A percentile compares a stretch with the other conserved stretches of the same genome.
Conservation (phyloP, 2,797 vertebrate genomes). For the Craterocephalus amniculus region DNA sequence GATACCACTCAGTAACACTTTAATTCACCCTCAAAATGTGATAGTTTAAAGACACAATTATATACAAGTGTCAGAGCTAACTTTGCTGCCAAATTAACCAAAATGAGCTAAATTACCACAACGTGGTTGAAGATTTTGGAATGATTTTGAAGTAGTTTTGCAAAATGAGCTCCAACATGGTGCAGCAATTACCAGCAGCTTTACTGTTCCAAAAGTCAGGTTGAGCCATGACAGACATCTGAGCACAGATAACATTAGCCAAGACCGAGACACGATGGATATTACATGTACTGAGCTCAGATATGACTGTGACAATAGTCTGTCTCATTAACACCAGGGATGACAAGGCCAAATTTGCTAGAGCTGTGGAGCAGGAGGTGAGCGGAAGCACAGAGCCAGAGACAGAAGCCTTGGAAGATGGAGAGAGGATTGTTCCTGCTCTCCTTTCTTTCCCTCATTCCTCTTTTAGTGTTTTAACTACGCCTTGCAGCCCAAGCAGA, state of each 20-base stretch:
- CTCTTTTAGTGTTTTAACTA: constrained; percentile 51
- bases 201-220: constrained; percentile 40
- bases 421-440: constrained; percentile 30
- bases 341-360: constrained; percentile 27
- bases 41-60: constrained; percentile 28
- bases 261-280: constrained; percentile 63
- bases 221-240: constrained; percentile 38
- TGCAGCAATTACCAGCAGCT: constrained; percentile 52
- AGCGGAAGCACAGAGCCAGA: constrained; percentile 22
- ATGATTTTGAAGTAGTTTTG: constrained; percentile 29
- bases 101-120: constrained; percentile 42
- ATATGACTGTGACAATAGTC: constrained; percentile 72
- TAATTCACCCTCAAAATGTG: constrained; percentile 38
- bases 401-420: constrained; percentile 36
- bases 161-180: constrained; percentile 52
- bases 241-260: constrained; percentile 68
- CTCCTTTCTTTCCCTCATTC: constrained; percentile 27
- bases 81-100: constrained; percentile 15
- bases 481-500: constrained; percentile 30
- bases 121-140: constrained; percentile 6
- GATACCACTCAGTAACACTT: constrained; percentile 27
- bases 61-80: constrained; percentile 6
- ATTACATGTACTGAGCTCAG: constrained; percentile 69
- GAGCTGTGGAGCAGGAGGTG: constrained; percentile 42
- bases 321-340: constrained; percentile 72